Evolutionary conservation across 92 coral and sea anemone species (phyloP).

Genomic region (Paragorgia papillata): DNA sequence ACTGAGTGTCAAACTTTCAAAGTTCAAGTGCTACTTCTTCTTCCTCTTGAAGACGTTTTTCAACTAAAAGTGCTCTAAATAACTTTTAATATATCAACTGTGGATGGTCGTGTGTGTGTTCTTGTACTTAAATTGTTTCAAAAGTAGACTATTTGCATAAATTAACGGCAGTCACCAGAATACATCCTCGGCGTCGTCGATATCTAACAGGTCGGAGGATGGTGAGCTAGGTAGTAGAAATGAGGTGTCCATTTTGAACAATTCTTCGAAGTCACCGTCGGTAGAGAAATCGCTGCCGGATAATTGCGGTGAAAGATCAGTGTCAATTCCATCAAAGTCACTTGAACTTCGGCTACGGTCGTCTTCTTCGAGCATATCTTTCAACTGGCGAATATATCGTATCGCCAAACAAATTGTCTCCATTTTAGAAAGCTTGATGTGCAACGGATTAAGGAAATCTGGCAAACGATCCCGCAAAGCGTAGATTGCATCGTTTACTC

Average conservation of each 20-base stretch:
- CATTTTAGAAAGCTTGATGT: slow-evolving; percentile 90
- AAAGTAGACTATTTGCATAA: slow-evolving; percentile 16
- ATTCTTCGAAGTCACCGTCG: slow-evolving; percentile 46
- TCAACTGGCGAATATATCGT: slow-evolving; percentile 75
- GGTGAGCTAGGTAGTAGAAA: slow-evolving; percentile 40
- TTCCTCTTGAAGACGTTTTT: not conserved
- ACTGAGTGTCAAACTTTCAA: slow-evolving; percentile 32
- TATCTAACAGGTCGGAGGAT: slow-evolving; percentile 37
- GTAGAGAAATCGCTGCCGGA: slow-evolving; percentile 47
- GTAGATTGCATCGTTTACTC: slow-evolving; percentile 84
- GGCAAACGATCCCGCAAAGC: slow-evolving; percentile 86
- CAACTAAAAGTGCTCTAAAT: slow-evolving; percentile 1
- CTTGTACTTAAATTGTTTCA: slow-evolving; percentile 10
- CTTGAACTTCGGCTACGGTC: slow-evolving; percentile 50
- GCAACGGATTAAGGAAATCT: slow-evolving; percentile 71
- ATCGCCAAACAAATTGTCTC: slow-evolving; percentile 92
- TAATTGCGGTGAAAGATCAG: slow-evolving; percentile 41
- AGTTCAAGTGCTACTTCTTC: slow-evolving; percentile 26
- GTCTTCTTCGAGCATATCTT: slow-evolving; percentile 65
- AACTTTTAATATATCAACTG: not conserved
- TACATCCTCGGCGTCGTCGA: slow-evolving; percentile 43
- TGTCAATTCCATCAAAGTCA: slow-evolving; percentile 43
- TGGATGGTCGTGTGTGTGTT: slow-evolving; percentile 30
- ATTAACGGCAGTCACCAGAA: slow-evolving; percentile 31
- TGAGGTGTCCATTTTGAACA: slow-evolving; percentile 48